Evolutionary conservation across 1,140 invertebrate species (phyloP), one percentile per base, ranked within the genome.

Genomic region (Rhyzopertha dominica): DNA sequence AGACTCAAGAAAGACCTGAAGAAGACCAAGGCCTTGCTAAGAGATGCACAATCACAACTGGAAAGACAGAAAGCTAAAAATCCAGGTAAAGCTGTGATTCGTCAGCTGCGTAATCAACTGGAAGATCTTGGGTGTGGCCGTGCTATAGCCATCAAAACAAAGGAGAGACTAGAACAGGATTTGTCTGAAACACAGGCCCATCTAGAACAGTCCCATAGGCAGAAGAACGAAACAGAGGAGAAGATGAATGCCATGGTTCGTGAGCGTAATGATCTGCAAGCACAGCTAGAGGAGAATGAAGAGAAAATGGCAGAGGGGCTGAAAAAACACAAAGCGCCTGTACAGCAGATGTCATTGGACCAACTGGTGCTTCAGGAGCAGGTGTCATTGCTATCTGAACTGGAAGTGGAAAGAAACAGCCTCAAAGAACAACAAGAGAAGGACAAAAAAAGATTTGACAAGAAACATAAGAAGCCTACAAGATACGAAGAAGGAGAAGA

Each of bases 281-380:
- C 82, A 1, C 85, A 90, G 65, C 72, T 95, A 7, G 91, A 95
- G 56, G 91, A 95, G 60, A 89, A 90, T 34, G 91, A 95, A 65
- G 90, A 95, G 59, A 90, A 95, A 67, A 71, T 91, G 20, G 81
- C 85, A 0, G 90, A 94, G 66, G 83, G 84, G 51, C 51, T 95
- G 73, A 93, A 92, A 68, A 95, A 95, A 65, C 95, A 94, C 71
- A 87, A 92, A 47, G 77, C 85, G 3, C 77, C 84, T 10, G 90
- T 95, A 1, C 82, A 85, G 56, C 87, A 94, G 59, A 74, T 94
- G 30, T 87, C 87, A 16, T 74, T 82, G 1, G 90, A 95, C 59
- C 90, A 95, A 58, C 77, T 76, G 39, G 83, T 80, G 43, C 68
- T 92, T 10, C 80, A 86, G 29, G 89, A 95, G 58, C 84, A 89